A percentile compares a stretch with the other conserved stretches of the same genome.
Conservation (phyloP, 2,113 vertebrate genomes). For the Rallus limicola region DNA sequence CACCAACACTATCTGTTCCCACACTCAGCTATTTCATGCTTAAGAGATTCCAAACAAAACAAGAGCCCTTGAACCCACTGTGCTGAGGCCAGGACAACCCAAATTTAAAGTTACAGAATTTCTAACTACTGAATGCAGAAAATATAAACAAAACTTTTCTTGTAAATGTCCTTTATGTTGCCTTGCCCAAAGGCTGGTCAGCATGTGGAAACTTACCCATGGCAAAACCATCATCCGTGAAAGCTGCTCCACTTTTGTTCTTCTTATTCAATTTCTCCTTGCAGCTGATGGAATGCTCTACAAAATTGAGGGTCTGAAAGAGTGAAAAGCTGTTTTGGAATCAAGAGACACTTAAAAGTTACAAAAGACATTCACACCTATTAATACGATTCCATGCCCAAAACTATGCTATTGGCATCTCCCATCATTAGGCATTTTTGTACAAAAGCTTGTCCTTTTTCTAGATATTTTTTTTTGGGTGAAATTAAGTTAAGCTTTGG, state of each 20-base stretch:
- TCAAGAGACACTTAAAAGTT: not conserved
- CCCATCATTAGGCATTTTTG: not conserved
- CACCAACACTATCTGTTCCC: not conserved
- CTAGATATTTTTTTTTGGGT: not conserved
- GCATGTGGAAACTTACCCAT: constrained; percentile 86
- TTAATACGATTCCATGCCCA: not conserved
- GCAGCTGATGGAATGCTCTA: constrained; percentile 96
- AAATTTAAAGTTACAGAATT: not conserved
- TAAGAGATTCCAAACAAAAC: not conserved
- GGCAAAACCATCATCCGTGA: constrained; percentile 98
- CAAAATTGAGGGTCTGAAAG: constrained; percentile 93
- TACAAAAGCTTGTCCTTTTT: not conserved
- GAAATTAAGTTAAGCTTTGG: not conserved
- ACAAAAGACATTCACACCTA: not conserved
- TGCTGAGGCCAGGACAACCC: not conserved
- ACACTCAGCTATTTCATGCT: not conserved
- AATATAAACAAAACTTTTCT: not conserved
- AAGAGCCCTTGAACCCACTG: not conserved
- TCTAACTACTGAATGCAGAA: not conserved
- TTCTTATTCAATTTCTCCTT: constrained; percentile 99
- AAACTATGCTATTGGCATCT: not conserved
- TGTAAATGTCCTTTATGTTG: not conserved
- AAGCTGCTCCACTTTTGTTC: constrained; percentile 95
- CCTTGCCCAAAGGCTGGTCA: not conserved
- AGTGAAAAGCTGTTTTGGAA: not conserved